Evolutionary conservation across 2,888 invertebrate genomes (phyloP), one percentile per base, ranked within the genome.

Genomic region (Atrina japonica): DNA sequence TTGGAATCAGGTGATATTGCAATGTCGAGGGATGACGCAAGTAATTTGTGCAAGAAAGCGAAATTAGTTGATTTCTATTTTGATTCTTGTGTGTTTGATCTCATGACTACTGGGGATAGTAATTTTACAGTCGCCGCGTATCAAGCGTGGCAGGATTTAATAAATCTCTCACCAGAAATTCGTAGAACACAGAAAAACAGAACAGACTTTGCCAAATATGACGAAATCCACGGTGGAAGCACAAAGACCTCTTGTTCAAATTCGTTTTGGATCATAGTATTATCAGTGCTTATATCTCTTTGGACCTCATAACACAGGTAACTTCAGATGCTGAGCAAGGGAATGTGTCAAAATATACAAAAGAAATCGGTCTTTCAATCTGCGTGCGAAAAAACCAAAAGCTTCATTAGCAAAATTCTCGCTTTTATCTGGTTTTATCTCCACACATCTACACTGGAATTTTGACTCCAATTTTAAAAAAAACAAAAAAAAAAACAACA

Each of bases 81-180:
- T 76, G 93, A 93, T 86, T 92, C 93, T 76, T 93, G 93, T 86
- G 92, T 93, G 65, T 93, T 93, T 83, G 93, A 93, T 85, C 87
- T 93, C 72, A 89, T 93, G 89, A 91, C 92, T 3, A 92, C 93
- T 2, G 92, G 92, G 1, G 91, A 92, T 63, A 85, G 87, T 18
- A 90, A 90, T 60, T 91, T 91, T 75, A 87, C 89, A n/a, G 74
- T 87, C 55, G 91, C 92, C 9, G 92, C 92, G 0, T 86, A 89
- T 70, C 86, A 88, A 3, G 92, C 92, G 1, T 88, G 91, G 73
- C 83, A 86, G 68, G 91, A 91, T 73, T 82, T 88, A 47, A 72
- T 88, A 14, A 69, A 75, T 35, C 75, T 86, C 92, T 92, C 59
- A 81, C 94, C 63, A 89, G 94, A 77, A 93, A 73, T 80, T 27